Evolutionary conservation across 2,888 invertebrate genomes (phyloP).

Genomic region (Fabriciana adippe): DNA sequence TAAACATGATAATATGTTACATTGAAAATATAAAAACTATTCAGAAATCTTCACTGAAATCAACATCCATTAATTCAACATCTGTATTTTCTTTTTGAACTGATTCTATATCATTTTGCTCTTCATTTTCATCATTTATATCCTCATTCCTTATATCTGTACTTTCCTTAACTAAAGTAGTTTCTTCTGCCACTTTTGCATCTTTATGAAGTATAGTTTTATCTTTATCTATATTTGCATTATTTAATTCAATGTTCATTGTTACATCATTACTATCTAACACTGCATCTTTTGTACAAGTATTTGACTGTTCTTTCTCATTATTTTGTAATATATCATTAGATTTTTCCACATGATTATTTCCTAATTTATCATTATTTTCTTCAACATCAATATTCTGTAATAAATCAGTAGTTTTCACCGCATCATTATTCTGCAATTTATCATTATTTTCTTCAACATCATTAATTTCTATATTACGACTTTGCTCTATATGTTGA

Average conservation of each 20-base stretch:
- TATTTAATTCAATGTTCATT: constrained; percentile 7
- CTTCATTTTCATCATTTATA: constrained; percentile 9
- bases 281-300: no score
- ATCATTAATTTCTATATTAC: constrained; percentile 27
- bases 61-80: constrained; percentile 66
- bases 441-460: constrained; percentile 11
- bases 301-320: no score
- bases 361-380: neutral
- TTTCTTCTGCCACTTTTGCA: constrained; percentile 10
- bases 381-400: neutral
- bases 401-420: neutral
- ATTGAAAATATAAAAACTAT: neutral
- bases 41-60: constrained; percentile 69
- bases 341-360: neutral
- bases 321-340: no score
- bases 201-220: neutral
- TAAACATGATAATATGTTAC: neutral
- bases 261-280: neutral
- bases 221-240: no score
- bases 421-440: neutral
- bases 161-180: neutral
- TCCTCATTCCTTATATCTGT: constrained; percentile 3
- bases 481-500: neutral
- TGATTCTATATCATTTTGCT: neutral
- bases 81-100: constrained; percentile 25